Base-by-base conservation (phyloP, 2,888 invertebrate genomes). In the Melanophora roralis region DNA sequence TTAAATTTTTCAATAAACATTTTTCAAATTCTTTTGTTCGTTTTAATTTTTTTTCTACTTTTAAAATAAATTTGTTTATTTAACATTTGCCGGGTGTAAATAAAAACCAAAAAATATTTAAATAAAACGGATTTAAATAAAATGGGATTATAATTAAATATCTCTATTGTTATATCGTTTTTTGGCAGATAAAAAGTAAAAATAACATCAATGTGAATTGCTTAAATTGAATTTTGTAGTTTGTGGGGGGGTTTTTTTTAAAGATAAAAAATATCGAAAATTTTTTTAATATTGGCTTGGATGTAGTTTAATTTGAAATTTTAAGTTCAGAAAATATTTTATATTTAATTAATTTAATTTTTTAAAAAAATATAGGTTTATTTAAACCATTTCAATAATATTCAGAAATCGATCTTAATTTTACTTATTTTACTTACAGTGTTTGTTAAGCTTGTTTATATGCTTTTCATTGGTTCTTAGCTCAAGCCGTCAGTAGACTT, bases 101-200 rank as follows among this genome's bases (percentile, higher is more conserved):
- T 47, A 21, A 47, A 47, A 21, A 21, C 0, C 9, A 21, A 47
- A 49, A 23, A 23, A 23, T 23, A n/a, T 8, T 14, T 14, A 32
- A n/a, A 60, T 43, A 67, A 57, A 38, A 49, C 40, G 12, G 60
- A 14, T 53, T 45, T 60, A 53, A 67, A 67, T 60, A 51, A 60
- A 74, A 74, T 51, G 59, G 74, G 59, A 67, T 74, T 74, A 67
- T 67, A 74, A 74, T 74, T 71, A 79, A 74, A 75, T 74, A 72
- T 59, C 60, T 69, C 74, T 79, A 49, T 65, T 62, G 51, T 59
- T 75, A 51, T 74, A 74, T 59, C n/a, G 27, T 27, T 5, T 64
- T 55, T 60, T 69, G 40, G 21, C 27, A 23, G 19, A 21, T 27
- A 27, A 27, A 27, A 6, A 16, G 16, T 19, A 11, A 53, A 57